These are phyloP conservation scores for Rhabdomys dilectus DNA, from an alignment of 2,113 vertebrate species.

Conservation along the genomic window DNA sequence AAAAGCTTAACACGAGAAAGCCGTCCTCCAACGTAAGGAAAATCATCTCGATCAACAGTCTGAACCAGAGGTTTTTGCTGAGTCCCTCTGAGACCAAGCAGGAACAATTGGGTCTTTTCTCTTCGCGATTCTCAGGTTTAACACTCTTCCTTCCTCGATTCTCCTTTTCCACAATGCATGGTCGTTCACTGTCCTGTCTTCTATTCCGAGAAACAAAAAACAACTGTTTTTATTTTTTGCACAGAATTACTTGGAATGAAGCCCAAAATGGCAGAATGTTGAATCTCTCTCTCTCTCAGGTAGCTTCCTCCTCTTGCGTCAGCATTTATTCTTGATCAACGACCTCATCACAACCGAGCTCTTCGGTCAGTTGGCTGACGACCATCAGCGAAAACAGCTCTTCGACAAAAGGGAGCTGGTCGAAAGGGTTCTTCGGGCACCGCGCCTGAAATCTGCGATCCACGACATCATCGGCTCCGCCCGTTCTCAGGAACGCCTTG, in stretches of 20 bases:
- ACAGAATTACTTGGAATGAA: conserved; percentile 56
- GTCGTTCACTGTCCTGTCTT: conserved; percentile 49
- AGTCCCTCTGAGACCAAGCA: conserved; percentile 14
- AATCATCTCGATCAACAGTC: conserved; percentile 35
- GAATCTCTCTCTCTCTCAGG: conserved; percentile 60
- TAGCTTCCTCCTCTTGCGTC: conserved; percentile 67
- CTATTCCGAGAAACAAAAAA: conserved; percentile 52
- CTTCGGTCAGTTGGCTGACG: conserved; percentile 79
- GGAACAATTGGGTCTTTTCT: background rate
- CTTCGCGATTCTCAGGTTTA: background rate
- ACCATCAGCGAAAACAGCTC: conserved; percentile 82
- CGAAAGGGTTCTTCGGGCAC: conserved; percentile 79
- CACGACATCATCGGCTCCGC: conserved; percentile 38
- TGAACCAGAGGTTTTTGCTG: conserved; percentile 30
- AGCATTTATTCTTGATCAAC: conserved; percentile 72
- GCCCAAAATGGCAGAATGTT: conserved; percentile 36
- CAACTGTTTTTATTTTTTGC: background rate
- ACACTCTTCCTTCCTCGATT: background rate
- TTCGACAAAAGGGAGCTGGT: conserved; percentile 79
- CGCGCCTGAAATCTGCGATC: conserved; percentile 75
- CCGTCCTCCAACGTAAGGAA: conserved; percentile 16
- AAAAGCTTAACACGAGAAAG: background rate
- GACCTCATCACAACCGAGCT: conserved; percentile 80
- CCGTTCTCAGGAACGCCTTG: conserved; percentile 77
- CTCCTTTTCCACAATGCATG: conserved; percentile 21